A percentile compares a stretch with the other conserved stretches of the same genome.
These are phyloP conservation scores for Nanger granti DNA, from an alignment of 2,113 vertebrate genomes.

Conservation along the genomic window DNA sequence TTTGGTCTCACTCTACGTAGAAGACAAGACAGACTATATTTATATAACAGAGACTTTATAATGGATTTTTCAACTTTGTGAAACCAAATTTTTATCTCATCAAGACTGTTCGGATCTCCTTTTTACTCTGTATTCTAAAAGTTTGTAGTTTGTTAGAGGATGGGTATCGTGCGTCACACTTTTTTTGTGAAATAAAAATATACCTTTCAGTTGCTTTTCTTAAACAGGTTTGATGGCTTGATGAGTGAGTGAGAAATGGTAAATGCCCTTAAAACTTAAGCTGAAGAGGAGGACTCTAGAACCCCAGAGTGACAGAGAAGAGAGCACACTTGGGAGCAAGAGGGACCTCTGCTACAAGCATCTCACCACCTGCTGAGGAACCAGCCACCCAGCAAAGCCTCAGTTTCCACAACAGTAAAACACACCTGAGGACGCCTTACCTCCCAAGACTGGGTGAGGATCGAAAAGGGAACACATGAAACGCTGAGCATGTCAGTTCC, in stretches of 20 bases:
- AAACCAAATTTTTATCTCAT: slow-evolving; percentile 50
- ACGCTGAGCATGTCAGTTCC: neutral
- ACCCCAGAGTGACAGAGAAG: neutral
- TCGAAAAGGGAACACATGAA: neutral
- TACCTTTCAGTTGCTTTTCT: slow-evolving; percentile 45
- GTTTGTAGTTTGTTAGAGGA: slow-evolving; percentile 48
- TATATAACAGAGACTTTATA: slow-evolving; percentile 65
- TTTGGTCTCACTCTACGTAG: slow-evolving; percentile 33
- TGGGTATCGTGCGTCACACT: slow-evolving; percentile 12
- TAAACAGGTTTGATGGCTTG: neutral
- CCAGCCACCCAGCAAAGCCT: neutral
- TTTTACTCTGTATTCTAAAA: slow-evolving; percentile 48
- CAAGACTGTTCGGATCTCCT: slow-evolving; percentile 5
- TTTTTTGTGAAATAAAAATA: slow-evolving; percentile 56
- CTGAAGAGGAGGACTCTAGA: neutral
- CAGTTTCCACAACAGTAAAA: neutral
- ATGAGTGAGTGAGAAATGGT: neutral
- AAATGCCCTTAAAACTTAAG: neutral
- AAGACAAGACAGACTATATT: slow-evolving; percentile 69
- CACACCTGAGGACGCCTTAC: neutral
- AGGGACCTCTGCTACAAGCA: neutral
- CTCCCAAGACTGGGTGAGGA: neutral
- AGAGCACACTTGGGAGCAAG: neutral
- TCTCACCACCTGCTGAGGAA: neutral
- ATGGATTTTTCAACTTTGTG: slow-evolving; percentile 61